Base-by-base conservation (phyloP, 2,113 vertebrate species). In the Zootoca vivipara region DNA sequence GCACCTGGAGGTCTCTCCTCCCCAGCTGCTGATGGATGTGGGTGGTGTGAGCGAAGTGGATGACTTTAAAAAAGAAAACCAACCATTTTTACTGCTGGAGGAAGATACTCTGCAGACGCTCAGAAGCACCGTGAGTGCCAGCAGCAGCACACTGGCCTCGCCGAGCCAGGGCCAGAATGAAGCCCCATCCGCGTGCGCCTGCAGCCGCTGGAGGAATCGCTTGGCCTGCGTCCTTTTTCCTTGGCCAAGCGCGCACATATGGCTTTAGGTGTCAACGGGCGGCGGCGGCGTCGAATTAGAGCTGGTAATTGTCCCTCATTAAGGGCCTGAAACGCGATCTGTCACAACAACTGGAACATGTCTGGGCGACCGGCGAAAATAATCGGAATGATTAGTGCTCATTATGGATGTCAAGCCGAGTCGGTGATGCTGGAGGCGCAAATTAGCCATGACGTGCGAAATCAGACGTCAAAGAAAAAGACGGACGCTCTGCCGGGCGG, bases 261-360 rank as follows among this genome's bases (percentile, higher is more conserved):
- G 97, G 95, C 96, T 96, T 97, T 96, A 97, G 95, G 97, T 96
- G 97, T 97, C 97, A 97, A 97, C 97, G 96, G 95, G 94, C 95
- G 95, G 94, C 95, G 94, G 94, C 67, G 78, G 4, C 24, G 46
- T 10, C 93, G 96, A 96, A 96, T 97, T 96, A 97, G 97, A 97
- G 97, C 97, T 96, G 96, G 93, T 97, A 97, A 97, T 98, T 98
- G 98, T 96, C 96, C 96, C 88, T 97, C 96, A 98, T 98, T 98
- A 97, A 96, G 96, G 95, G 95, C 24, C 72, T 96, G 97, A 97
- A 98, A 98, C 83, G 96, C 93, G 97, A 98, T 97, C 97, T 97
- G 95, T 96, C 97, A 97, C 97, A 98, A 98, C 97, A 98, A 97
- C 97, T 97, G 98, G 96, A 96, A 97, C 97, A 97, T 97, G 97